A percentile compares a stretch with the other conserved stretches of the same genome.
Conservation (phyloP, 2,797 vertebrate genomes). For the Spondyliosoma cantharus region DNA sequence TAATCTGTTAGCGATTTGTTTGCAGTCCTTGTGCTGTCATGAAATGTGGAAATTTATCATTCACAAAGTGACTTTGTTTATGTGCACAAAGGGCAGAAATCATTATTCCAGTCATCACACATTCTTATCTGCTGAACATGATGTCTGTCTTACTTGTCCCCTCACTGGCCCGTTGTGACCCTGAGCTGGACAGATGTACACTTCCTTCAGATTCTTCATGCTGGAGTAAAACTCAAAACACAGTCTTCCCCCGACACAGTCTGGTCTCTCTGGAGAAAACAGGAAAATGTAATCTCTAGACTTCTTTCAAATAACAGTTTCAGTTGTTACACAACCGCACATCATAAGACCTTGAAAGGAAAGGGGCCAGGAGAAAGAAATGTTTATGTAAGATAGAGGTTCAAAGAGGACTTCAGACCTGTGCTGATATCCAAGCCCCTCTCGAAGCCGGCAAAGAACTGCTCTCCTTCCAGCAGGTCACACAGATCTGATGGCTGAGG, state of each 20-base stretch:
- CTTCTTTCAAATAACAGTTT: slow-evolving; percentile 2
- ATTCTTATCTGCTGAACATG: neutral
- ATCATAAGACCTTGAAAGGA: slow-evolving; percentile 21
- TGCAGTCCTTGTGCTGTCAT: neutral
- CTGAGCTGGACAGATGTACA: slow-evolving; percentile 87
- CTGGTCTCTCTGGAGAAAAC: slow-evolving; percentile 88
- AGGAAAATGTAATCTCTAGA: slow-evolving; percentile 15
- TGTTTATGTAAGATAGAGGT: slow-evolving; percentile 35
- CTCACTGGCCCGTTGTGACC: slow-evolving; percentile 87
- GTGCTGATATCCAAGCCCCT: slow-evolving; percentile 90
- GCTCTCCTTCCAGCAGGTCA: slow-evolving; percentile 95
- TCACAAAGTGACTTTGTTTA: neutral
- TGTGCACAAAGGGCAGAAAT: neutral
- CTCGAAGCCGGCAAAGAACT: slow-evolving; percentile 98
- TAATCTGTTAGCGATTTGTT: slow-evolving; percentile 8
- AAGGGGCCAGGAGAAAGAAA: slow-evolving; percentile 6
- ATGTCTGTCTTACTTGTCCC: slow-evolving; percentile 89
- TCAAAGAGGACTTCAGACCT: slow-evolving; percentile 81
- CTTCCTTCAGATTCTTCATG: slow-evolving; percentile 95
- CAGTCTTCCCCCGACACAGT: slow-evolving; percentile 90
- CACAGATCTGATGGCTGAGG: slow-evolving; percentile 96
- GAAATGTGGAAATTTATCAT: neutral
- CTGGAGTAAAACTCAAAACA: slow-evolving; percentile 95
- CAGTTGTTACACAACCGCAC: slow-evolving; percentile 20
- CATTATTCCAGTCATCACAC: neutral